Evolutionary conservation across 1,140 invertebrate genomes (phyloP).

Genomic region (Drosophila micromelanica): DNA sequence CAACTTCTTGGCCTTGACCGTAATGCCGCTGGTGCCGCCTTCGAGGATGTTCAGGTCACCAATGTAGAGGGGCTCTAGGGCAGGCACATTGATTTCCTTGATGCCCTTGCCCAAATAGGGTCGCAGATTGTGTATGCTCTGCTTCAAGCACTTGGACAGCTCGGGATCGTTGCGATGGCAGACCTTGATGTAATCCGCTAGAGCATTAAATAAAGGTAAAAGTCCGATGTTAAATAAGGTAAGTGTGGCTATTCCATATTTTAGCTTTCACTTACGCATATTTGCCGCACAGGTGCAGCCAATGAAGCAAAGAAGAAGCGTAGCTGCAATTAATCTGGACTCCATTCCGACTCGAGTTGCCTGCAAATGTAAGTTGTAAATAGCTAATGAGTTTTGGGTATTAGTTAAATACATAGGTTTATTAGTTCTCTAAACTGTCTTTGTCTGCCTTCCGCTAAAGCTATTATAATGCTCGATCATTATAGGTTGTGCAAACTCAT

Average conservation of each 20-base stretch:
- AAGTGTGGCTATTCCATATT: neutral
- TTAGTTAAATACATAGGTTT: neutral
- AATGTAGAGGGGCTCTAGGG: conserved; percentile 87
- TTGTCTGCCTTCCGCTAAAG: neutral
- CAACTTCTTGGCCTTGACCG: conserved; percentile 86
- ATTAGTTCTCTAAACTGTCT: neutral
- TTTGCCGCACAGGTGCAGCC: conserved; percentile 29
- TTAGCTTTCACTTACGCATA: conserved; percentile 59
- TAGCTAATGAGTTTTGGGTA: neutral
- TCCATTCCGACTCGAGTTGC: conserved; percentile 45
- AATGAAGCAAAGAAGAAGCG: conserved; percentile 45
- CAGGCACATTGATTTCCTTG: conserved; percentile 87
- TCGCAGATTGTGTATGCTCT: conserved; percentile 85
- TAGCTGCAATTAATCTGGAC: conserved; percentile 39
- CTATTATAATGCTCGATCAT: neutral
- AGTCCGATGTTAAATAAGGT: conserved; percentile 5
- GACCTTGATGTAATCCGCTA: conserved; percentile 87
- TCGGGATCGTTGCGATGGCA: conserved; percentile 86
- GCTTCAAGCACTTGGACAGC: conserved; percentile 85
- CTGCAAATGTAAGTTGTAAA: conserved; percentile 25
- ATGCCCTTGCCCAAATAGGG: conserved; percentile 85
- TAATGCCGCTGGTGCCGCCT: conserved; percentile 85
- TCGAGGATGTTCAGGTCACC: conserved; percentile 86
- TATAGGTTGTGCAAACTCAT: conserved; percentile 14
- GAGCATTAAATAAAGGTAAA: conserved; percentile 36